phyloP scores from a whole-genome alignment of 2,888 invertebrate species.

The Calameuta idolon region DNA sequence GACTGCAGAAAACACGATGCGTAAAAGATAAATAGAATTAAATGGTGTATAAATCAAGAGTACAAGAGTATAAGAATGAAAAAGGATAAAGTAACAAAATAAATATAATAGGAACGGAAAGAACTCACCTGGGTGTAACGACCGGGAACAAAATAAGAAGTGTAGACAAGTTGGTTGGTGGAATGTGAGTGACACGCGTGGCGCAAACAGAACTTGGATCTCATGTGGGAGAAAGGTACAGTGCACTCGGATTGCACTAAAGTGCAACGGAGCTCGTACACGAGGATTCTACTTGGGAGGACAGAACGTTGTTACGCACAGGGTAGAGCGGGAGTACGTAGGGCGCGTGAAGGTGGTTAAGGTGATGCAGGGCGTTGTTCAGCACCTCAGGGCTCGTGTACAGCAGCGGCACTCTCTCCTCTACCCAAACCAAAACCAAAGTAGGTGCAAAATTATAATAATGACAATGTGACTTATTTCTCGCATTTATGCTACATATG shows the following conservation, averaged over 20 bases:
- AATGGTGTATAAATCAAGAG: not conserved
- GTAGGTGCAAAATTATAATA: slow-evolving; percentile 53
- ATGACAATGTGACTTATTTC: not conserved
- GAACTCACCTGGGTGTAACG: slow-evolving; percentile 58
- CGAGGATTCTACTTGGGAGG: slow-evolving; percentile 51
- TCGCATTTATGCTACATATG: too few species aligned
- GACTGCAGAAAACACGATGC: not conserved
- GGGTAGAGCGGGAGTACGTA: slow-evolving; percentile 53
- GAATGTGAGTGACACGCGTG: slow-evolving; percentile 19
- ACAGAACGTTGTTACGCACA: slow-evolving; percentile 51
- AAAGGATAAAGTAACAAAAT: slow-evolving; percentile 11
- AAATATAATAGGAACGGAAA: slow-evolving; percentile 36
- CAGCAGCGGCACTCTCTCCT: slow-evolving; percentile 66
- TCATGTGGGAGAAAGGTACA: not conserved
- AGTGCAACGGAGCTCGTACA: slow-evolving; percentile 40
- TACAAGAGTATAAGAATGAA: not conserved
- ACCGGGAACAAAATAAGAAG: slow-evolving; percentile 59
- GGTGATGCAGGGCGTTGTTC: slow-evolving; percentile 65
- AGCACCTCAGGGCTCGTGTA: slow-evolving; percentile 65
- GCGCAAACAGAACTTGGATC: slow-evolving; percentile 37
- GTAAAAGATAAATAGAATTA: not conserved
- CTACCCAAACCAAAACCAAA: slow-evolving; percentile 54
- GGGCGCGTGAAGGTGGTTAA: slow-evolving; percentile 59
- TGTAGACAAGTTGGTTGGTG: slow-evolving; percentile 39
- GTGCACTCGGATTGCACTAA: slow-evolving; percentile 18